phyloP scores from a whole-genome alignment of 1,140 invertebrate genomes.

The Drosophila nikananu region DNA sequence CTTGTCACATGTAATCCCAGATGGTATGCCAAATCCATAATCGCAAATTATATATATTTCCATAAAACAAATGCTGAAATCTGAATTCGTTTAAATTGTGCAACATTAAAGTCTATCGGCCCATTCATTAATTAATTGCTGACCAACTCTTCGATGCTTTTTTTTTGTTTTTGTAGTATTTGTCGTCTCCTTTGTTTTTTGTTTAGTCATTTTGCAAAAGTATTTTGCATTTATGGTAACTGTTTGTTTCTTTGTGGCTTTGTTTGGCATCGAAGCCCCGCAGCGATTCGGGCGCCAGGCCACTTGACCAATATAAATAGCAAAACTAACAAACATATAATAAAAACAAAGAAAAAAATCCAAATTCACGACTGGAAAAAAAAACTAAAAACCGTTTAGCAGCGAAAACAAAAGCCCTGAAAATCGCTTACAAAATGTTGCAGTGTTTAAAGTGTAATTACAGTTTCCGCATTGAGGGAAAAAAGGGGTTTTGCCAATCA shows the following conservation, averaged over 20 bases:
- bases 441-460: slow-evolving; percentile 72
- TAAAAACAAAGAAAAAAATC: slow-evolving; percentile 11
- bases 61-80: slow-evolving; percentile 66
- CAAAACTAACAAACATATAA: slow-evolving; percentile 36
- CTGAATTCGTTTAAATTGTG: slow-evolving; percentile 76
- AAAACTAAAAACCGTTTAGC: slow-evolving; percentile 59
- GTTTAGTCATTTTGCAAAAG: slow-evolving; percentile 60
- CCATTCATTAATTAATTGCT: slow-evolving; percentile 54
- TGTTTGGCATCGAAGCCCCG: slow-evolving; percentile 49
- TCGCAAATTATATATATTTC: slow-evolving; percentile 19
- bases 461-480: slow-evolving; percentile 71
- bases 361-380: slow-evolving; percentile 47
- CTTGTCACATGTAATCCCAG: slow-evolving; percentile 19
- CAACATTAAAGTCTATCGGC: slow-evolving; percentile 56
- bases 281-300: slow-evolving; percentile 54
- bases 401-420: slow-evolving; percentile 48
- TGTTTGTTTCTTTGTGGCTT: slow-evolving; percentile 69
- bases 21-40: slow-evolving; percentile 25
- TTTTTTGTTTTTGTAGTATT: slow-evolving; percentile 20
- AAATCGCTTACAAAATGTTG: slow-evolving; percentile 77
- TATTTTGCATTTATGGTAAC: slow-evolving; percentile 66
- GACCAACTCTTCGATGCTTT: slow-evolving; percentile 34
- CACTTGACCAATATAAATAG: slow-evolving; percentile 80
- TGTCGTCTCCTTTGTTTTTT: slow-evolving; percentile 32
- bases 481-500: slow-evolving; percentile 53